phyloP scores from a whole-genome alignment of 2,113 vertebrate genomes.

The Tragelaphus imberbis region DNA sequence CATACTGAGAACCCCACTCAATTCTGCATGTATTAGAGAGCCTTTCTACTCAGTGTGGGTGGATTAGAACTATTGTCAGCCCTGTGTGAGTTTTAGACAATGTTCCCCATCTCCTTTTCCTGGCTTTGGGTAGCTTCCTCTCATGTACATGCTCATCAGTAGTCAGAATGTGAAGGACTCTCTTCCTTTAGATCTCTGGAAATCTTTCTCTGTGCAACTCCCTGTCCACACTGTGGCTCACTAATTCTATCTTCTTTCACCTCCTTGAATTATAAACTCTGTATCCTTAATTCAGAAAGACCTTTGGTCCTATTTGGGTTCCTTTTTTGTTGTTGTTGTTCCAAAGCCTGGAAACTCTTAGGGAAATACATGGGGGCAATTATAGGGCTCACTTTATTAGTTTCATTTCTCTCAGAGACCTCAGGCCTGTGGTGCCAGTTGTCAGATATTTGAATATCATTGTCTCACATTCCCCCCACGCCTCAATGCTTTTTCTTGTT shows the following conservation, averaged over 20 bases:
- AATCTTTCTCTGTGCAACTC: not conserved
- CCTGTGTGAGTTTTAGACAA: not conserved
- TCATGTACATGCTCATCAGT: not conserved
- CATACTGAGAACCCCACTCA: not conserved
- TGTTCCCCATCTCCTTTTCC: not conserved
- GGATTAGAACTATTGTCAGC: not conserved
- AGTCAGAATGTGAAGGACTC: not conserved
- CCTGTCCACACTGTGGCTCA: not conserved
- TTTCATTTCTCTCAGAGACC: not conserved
- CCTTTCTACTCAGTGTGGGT: not conserved
- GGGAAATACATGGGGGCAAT: not conserved
- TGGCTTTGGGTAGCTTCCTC: not conserved
- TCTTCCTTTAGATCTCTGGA: not conserved
- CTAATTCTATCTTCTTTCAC: not conserved
- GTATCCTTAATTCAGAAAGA: not conserved
- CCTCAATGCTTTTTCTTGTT: not conserved
- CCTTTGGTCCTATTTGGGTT: not conserved
- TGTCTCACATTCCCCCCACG: accelerated
- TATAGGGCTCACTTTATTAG: not conserved
- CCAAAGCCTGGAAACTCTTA: not conserved
- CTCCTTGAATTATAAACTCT: not conserved
- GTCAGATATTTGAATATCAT: not conserved
- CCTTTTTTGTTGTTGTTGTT: not conserved
- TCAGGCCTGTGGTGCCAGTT: not conserved
- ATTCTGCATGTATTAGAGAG: not conserved